Percentiles rank a stretch among this genome's conserved stretches.
These are phyloP conservation scores for Ectropis grisescens DNA, from an alignment of 1,140 invertebrate genomes.

Conservation along the genomic window DNA sequence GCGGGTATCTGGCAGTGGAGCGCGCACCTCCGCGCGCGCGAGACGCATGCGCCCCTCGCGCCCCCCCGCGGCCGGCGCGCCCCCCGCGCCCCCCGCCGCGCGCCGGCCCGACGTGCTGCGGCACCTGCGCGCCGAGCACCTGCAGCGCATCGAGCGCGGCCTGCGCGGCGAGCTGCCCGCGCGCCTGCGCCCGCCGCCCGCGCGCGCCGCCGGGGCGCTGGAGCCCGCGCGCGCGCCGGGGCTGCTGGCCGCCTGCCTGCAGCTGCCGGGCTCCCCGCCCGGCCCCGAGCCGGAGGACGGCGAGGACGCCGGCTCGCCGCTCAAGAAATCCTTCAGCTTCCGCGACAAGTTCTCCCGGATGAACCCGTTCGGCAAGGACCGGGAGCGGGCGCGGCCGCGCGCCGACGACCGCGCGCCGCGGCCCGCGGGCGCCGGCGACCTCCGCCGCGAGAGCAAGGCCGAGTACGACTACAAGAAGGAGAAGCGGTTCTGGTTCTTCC, in stretches of 20 bases:
- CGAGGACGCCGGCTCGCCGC: conserved; percentile 32
- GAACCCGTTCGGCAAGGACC: conserved; percentile 44
- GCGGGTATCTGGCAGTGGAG: conserved; percentile 45
- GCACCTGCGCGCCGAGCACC: conserved; percentile 46
- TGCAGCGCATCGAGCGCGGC: conserved; percentile 48
- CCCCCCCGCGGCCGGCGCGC: conserved; percentile 26
- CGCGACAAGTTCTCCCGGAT: conserved; percentile 44
- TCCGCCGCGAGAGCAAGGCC: conserved; percentile 6
- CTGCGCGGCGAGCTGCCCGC: conserved; percentile 47
- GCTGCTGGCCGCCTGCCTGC: conserved; percentile 41
- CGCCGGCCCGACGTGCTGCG: conserved; percentile 39
- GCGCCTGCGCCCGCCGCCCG: conserved; percentile 29
- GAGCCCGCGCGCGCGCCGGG: conserved; percentile 31
- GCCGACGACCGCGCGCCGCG: conserved; percentile 43
- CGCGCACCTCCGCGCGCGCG: conserved; percentile 26
- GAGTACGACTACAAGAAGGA: conserved; percentile 34
- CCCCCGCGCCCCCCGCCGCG: conserved; percentile 30
- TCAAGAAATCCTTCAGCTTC: conserved; percentile 57
- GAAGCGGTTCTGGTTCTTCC: conserved; percentile 56
- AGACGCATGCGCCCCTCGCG: conserved; percentile 46
- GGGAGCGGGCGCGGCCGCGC: conserved; percentile 21
- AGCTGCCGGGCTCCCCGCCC: conserved; percentile 30
- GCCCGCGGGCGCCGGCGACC: conserved; percentile 33
- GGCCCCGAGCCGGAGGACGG: conserved; percentile 15
- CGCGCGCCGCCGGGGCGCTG: conserved; percentile 25